Percentiles rank a stretch among this genome's conserved stretches.
Evolutionary conservation across 2,888 invertebrate genomes (phyloP).

Genomic region (Agriopis leucophaearia): DNA sequence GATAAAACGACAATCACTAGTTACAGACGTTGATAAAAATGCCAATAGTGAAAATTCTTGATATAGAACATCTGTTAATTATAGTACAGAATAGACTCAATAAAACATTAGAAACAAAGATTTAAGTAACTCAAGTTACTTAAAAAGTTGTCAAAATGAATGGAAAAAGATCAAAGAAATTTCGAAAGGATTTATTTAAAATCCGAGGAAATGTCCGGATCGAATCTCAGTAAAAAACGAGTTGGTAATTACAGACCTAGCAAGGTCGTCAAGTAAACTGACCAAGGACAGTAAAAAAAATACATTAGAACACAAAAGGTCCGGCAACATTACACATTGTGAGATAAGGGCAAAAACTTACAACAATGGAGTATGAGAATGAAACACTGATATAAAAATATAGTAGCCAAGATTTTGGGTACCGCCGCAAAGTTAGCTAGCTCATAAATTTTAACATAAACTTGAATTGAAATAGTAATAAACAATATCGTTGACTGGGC

Average conservation of each 20-base stretch:
- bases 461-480: too few relatives aligned
- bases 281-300: constrained; percentile 44
- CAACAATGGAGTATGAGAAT: constrained; percentile 45
- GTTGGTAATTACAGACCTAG: constrained; percentile 50
- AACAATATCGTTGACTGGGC: too few relatives aligned
- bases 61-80: neutral
- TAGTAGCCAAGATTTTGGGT: constrained; percentile 9
- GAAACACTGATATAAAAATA: constrained; percentile 31
- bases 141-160: too few relatives aligned
- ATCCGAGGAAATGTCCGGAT: constrained; percentile 8
- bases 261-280: constrained; percentile 56
- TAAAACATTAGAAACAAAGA: too few relatives aligned
- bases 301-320: constrained; percentile 42
- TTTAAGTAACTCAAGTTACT: too few relatives aligned
- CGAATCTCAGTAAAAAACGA: constrained; percentile 5
- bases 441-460: neutral
- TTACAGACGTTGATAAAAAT: too few relatives aligned
- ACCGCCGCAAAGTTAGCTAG: neutral
- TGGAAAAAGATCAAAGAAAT: too few relatives aligned
- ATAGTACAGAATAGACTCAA: neutral
- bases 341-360: constrained; percentile 48
- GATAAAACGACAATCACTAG: constrained; percentile 21
- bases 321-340: constrained; percentile 38
- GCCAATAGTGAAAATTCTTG: neutral
- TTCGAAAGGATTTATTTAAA: neutral